Conservation (phyloP, 2,797 vertebrate genomes). For the Tiaroga cobitis region DNA sequence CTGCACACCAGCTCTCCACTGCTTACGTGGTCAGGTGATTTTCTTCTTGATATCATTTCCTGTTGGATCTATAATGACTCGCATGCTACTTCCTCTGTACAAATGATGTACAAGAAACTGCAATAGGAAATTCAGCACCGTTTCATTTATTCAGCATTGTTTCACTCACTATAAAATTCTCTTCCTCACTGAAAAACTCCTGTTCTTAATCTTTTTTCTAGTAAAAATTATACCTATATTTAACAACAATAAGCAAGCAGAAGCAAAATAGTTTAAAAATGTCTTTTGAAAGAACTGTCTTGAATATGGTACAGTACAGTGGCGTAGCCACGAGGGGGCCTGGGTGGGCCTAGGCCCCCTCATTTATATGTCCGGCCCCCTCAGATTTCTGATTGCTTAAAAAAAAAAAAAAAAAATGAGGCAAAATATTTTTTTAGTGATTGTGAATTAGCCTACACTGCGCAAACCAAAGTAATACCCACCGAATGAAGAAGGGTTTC, state of each 20-base stretch:
- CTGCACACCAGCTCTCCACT: conserved; percentile 41
- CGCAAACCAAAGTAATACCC: too few species aligned
- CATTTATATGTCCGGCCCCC: too few species aligned
- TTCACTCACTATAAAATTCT: neutral
- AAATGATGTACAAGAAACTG: neutral
- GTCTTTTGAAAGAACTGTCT: neutral
- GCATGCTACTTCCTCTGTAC: neutral
- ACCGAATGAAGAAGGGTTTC: too few species aligned
- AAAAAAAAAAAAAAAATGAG: too few species aligned
- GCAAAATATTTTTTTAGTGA: too few species aligned
- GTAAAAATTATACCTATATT: too few species aligned
- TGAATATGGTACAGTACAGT: neutral
- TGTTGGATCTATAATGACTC: neutral
- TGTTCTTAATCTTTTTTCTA: too few species aligned
- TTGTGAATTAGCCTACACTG: too few species aligned
- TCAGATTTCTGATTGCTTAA: too few species aligned
- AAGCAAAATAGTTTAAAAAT: neutral
- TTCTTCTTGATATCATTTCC: neutral
- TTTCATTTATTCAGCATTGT: neutral
- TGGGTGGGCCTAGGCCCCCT: too few species aligned
- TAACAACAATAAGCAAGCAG: neutral
- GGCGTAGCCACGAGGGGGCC: too few species aligned
- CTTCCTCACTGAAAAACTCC: neutral
- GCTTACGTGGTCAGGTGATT: conserved; percentile 9
- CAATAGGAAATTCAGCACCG: neutral